Conservation (phyloP, 2,113 vertebrate genomes). For the Semnornis frantzii region DNA sequence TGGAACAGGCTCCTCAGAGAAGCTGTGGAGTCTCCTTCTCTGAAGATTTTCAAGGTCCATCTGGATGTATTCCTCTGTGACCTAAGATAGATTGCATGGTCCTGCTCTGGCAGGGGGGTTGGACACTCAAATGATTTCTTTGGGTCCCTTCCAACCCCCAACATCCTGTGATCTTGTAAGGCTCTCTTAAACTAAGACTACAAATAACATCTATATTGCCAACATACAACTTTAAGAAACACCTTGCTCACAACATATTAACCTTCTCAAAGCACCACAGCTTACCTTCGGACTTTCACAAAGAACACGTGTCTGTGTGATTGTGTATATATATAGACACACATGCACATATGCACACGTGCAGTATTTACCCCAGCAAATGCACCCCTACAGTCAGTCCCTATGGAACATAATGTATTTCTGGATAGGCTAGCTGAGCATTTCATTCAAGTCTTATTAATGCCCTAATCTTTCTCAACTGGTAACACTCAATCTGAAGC, state of each 20-base stretch:
- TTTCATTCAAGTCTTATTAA: not conserved
- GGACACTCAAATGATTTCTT: too few relatives aligned
- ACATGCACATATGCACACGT: not conserved
- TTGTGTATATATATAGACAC: too few relatives aligned
- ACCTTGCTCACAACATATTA: not conserved
- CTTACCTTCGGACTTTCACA: not conserved
- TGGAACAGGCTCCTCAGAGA: too few relatives aligned
- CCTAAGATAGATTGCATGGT: too few relatives aligned
- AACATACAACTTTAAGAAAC: not conserved
- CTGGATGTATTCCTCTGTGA: too few relatives aligned
- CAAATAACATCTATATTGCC: fast-evolving
- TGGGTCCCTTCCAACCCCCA: too few relatives aligned
- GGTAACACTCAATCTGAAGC: not conserved
- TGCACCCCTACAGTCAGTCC: fast-evolving
- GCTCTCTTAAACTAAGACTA: not conserved
- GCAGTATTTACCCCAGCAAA: not conserved
- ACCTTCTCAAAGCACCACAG: not conserved
- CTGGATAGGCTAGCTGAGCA: not conserved
- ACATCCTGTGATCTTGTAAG: not conserved
- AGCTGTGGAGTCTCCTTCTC: too few relatives aligned
- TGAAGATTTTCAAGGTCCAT: too few relatives aligned
- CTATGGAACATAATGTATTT: not conserved
- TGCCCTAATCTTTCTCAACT: not conserved
- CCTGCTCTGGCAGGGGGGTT: too few relatives aligned
- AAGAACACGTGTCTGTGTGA: not conserved